Conservation (phyloP, 92 coral and sea anemone species). For the Montipora capitata region DNA sequence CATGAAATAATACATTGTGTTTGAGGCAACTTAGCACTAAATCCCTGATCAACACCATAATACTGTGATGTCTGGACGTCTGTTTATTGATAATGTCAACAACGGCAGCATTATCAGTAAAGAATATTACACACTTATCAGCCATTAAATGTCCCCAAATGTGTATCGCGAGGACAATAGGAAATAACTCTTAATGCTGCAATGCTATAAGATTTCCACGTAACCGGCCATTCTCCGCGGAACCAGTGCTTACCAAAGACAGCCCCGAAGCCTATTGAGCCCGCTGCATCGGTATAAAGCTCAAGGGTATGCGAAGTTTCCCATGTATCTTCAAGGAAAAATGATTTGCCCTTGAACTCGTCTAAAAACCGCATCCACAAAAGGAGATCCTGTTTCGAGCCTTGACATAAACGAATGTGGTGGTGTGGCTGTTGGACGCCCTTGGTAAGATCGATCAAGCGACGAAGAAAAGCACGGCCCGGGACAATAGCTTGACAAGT, state of each 20-base stretch:
- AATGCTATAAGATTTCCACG: background rate
- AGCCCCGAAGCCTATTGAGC: too few relatives aligned
- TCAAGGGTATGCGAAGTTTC: constrained; percentile 6
- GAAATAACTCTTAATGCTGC: constrained; percentile 34
- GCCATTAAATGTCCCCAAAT: constrained; percentile 48
- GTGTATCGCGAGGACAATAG: constrained; percentile 39
- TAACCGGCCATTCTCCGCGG: too few relatives aligned
- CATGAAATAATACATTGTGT: too few relatives aligned
- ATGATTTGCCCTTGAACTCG: constrained; percentile 41
- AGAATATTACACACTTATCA: constrained; percentile 28
- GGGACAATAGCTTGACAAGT: too few relatives aligned
- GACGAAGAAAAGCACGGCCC: too few relatives aligned
- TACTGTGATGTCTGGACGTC: too few relatives aligned
- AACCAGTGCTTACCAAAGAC: too few relatives aligned
- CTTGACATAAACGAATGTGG: too few relatives aligned
- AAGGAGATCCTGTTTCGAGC: background rate
- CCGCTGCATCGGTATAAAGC: background rate
- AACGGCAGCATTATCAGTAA: constrained; percentile 41
- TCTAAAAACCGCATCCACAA: constrained; percentile 11
- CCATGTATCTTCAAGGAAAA: constrained; percentile 47
- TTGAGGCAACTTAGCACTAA: too few relatives aligned
- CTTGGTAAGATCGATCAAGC: too few relatives aligned
- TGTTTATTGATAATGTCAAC: constrained; percentile 22
- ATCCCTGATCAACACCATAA: too few relatives aligned
- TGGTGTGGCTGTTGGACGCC: too few relatives aligned